These are phyloP conservation scores for Heliconius nattereri DNA, from an alignment of 1,140 invertebrate species.

Conservation along the genomic window DNA sequence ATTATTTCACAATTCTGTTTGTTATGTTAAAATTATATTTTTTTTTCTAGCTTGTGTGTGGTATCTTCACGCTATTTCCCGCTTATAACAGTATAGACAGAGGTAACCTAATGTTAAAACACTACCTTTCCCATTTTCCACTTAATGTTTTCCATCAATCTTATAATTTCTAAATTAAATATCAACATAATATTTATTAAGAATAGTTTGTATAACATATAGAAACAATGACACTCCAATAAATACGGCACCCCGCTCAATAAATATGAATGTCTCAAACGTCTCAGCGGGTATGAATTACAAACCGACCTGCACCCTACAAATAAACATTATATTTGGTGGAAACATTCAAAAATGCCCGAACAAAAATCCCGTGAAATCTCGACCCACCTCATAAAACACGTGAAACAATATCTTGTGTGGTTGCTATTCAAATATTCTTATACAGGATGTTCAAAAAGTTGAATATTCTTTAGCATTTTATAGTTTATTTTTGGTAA, in stretches of 20 bases:
- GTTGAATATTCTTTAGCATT: conserved; percentile 32
- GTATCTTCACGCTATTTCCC: no score
- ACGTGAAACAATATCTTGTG: conserved; percentile 78
- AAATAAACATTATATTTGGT: conserved; percentile 60
- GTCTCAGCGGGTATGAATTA: conserved; percentile 62
- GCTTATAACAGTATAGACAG: no score
- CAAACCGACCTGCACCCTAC: conserved; percentile 52
- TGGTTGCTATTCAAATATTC: conserved; percentile 41
- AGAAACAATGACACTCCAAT: conserved; percentile 46
- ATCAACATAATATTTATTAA: not conserved
- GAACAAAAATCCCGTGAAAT: conserved; percentile 72
- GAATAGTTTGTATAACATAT: not conserved
- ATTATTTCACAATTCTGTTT: no score
- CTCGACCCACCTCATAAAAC: conserved; percentile 78
- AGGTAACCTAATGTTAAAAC: no score
- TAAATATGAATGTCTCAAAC: conserved; percentile 61
- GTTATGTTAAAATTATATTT: no score
- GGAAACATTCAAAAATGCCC: conserved; percentile 73
- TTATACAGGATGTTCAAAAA: conserved; percentile 40
- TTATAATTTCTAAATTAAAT: not conserved
- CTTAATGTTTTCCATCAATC: not conserved
- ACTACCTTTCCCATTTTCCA: no score
- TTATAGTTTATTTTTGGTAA: conserved; percentile 39
- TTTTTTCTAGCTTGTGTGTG: no score
- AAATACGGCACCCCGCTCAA: conserved; percentile 51